Conservation (phyloP, 2,888 invertebrate species). For the Oscheius sp. region DNA sequence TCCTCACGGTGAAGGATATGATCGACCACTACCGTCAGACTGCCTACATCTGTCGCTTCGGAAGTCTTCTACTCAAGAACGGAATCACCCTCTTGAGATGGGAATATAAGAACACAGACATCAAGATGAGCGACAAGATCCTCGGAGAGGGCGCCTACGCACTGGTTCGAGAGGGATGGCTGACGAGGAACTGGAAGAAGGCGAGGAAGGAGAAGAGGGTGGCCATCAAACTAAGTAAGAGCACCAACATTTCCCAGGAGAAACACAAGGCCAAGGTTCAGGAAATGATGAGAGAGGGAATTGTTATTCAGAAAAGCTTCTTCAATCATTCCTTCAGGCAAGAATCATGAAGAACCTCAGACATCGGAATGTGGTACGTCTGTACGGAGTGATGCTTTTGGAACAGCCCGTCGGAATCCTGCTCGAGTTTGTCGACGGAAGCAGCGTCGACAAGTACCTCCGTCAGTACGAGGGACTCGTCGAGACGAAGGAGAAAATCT, state of each 20-base stretch:
- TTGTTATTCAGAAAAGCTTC: too few species aligned
- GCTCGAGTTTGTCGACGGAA: slow-evolving; percentile 44
- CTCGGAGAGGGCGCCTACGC: slow-evolving; percentile 27
- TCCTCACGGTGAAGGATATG: slow-evolving; percentile 6
- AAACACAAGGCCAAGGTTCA: slow-evolving; percentile 40
- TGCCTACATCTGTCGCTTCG: background rate
- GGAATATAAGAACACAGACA: slow-evolving; percentile 17
- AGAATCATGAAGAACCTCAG: slow-evolving; percentile 46
- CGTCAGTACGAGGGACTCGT: background rate
- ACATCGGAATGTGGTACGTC: slow-evolving; percentile 46
- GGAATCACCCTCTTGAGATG: slow-evolving; percentile 4
- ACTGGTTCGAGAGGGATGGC: background rate
- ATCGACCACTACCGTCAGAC: slow-evolving; percentile 12
- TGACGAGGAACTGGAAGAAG: slow-evolving; percentile 1
- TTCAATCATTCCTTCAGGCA: slow-evolving; percentile 21
- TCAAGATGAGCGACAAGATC: background rate
- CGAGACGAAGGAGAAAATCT: slow-evolving; percentile 14
- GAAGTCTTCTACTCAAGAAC: slow-evolving; percentile 1
- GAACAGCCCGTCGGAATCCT: slow-evolving; percentile 49
- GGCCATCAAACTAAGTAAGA: slow-evolving; percentile 4
- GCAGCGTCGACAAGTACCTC: slow-evolving; percentile 15
- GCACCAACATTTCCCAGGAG: background rate
- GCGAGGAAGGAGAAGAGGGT: background rate
- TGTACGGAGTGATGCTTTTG: slow-evolving; percentile 45
- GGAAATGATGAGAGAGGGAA: slow-evolving; percentile 45